Conservation (phyloP, 2,797 vertebrate genomes). For the Hydrolagus colliei region DNA sequence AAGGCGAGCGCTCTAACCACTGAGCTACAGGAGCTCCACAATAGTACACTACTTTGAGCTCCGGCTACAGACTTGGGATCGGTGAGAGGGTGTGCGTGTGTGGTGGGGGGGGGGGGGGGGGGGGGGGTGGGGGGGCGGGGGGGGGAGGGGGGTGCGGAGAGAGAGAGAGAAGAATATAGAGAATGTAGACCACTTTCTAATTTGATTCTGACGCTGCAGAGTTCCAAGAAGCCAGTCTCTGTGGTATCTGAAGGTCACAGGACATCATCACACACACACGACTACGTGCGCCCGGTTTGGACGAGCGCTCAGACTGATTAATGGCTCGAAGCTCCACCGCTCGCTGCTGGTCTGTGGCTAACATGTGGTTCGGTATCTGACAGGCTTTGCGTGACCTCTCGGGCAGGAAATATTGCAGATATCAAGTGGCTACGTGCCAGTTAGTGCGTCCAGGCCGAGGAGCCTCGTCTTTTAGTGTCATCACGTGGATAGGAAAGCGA, state of each 20-base stretch:
- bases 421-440: neutral
- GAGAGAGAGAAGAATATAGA: too few species aligned
- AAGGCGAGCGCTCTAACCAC: too few species aligned
- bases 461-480: constrained; percentile 3
- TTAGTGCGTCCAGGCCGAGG: neutral
- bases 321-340: constrained; percentile 3
- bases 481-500: neutral
- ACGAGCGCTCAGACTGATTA: constrained; percentile 22
- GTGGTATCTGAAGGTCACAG: neutral
- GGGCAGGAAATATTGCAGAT: constrained; percentile 10
- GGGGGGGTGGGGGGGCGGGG: neutral
- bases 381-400: too few species aligned
- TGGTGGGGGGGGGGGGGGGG: too few species aligned
- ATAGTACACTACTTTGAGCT: too few species aligned
- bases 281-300: neutral
- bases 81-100: too few species aligned
- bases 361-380: neutral
- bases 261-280: neutral
- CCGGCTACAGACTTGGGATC: too few species aligned
- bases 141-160: too few species aligned
- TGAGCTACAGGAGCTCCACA: too few species aligned
- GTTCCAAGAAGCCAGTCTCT: constrained; percentile 10
- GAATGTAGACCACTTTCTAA: neutral
- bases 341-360: neutral
- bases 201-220: neutral